Evolutionary conservation across 35 echinoderm and acorn worm species (phyloP).

Genomic region (Lytechinus pictus): DNA sequence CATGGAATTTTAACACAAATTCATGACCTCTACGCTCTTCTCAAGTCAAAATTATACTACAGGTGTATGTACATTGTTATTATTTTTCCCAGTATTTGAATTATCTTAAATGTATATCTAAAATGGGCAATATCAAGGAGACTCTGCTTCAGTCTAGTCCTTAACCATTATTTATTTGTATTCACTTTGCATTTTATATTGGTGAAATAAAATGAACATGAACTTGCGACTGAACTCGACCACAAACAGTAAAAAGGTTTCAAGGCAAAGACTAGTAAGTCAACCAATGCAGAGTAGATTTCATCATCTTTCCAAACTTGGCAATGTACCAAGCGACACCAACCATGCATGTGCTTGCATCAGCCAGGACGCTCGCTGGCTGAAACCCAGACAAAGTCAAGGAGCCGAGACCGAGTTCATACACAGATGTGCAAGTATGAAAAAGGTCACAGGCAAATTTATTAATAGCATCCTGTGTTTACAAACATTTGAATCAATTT

Average conservation of each 20-base stretch:
- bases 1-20: no score
- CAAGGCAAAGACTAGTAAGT: not conserved
- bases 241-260: not conserved
- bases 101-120: no score
- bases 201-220: no score
- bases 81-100: no score
- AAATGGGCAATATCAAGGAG: no score
- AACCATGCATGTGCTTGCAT: constrained; percentile 1
- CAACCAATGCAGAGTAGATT: not conserved
- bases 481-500: not conserved
- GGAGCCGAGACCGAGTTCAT: not conserved
- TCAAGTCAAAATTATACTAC: no score
- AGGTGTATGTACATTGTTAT: no score
- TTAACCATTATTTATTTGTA: no score
- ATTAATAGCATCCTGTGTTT: constrained; percentile 2
- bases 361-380: not conserved
- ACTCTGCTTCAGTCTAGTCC: no score
- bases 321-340: not conserved
- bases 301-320: constrained; percentile 5
- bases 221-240: no score
- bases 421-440: not conserved
- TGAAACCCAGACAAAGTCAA: not conserved
- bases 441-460: not conserved
- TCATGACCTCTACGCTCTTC: no score
- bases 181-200: no score